A percentile compares a stretch with the other conserved stretches of the same genome.
Evolutionary conservation across 2,888 invertebrate genomes (phyloP).

Genomic region (Epinotia nisella): DNA sequence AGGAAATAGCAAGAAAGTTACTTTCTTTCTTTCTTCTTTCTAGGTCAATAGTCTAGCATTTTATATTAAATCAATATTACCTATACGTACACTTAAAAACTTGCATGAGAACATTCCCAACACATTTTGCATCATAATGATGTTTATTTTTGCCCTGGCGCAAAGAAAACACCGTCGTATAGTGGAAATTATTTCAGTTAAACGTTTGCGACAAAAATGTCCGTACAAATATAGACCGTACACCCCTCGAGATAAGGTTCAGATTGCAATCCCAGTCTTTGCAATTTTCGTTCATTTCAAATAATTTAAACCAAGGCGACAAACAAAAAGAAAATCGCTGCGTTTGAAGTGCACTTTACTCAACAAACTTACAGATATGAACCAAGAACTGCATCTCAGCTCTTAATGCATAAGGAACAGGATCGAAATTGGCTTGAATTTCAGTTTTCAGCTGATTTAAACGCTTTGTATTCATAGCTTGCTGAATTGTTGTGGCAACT

Average conservation of each 20-base stretch:
- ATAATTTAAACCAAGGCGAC: not conserved
- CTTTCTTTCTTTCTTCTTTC: no score
- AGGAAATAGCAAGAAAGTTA: no score
- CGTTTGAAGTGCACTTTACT: slow-evolving; percentile 27
- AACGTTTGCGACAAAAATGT: not conserved
- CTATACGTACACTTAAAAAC: not conserved
- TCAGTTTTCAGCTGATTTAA: not conserved
- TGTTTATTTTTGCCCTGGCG: slow-evolving; percentile 27
- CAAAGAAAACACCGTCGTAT: slow-evolving; percentile 11
- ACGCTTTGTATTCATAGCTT: not conserved
- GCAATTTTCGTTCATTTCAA: not conserved
- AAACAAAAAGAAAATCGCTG: slow-evolving; percentile 33
- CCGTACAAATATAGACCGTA: not conserved
- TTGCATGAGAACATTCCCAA: not conserved
- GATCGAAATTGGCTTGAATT: not conserved
- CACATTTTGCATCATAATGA: slow-evolving; percentile 14
- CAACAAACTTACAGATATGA: not conserved
- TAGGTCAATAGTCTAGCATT: no score
- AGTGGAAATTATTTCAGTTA: not conserved
- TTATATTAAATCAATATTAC: not conserved
- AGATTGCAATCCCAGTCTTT: not conserved
- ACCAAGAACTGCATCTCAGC: not conserved
- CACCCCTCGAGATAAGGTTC: not conserved
- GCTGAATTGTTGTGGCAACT: not conserved
- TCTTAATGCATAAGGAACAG: not conserved